Evolutionary conservation across 2,113 vertebrate genomes (phyloP), one percentile per base, ranked within the genome.

Genomic region (Sinocyclocheilus rhinocerous): DNA sequence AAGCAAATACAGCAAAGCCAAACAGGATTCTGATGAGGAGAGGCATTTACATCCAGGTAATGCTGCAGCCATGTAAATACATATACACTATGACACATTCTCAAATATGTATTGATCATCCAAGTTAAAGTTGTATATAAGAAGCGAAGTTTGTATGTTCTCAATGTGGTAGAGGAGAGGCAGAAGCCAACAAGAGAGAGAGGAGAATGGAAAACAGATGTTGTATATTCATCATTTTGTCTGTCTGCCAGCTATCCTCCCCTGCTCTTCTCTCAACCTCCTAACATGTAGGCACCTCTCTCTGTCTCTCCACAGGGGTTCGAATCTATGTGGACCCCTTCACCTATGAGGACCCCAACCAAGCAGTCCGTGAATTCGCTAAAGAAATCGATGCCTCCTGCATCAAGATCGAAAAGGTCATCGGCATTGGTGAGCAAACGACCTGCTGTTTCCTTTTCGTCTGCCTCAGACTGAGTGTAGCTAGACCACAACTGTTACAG

Each of bases 371-470:
- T 0, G 95, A 95, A 89, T 95, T 95, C 76, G 94, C 95, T 89
- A 95, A 95, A 89, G 95, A 95, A 90, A 99, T 99, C 0, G 97
- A 99, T 85, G 97, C 97, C 22, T 98, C 96, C 89, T 97, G 96
- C 89, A 99, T 99, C 93, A 98, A 99, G 94, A 99, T 99, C 61
- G 98, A 99, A 95, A 98, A 97, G 94, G 98, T 99, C 92, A 98
- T 99, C 93, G 98, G 98, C 94, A 98, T 99, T 89, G 98, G 98
- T 99, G 93, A 96, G 97, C 48, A 76, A 73, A 87, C 8, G 36
- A 73, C 87, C 76, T n/a, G 79, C 86, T 85, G 88, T 39, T 76
- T 61, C 22, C 42, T 55, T 87, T 89, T 65, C 96, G 94, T 11
- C 65, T 39, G 59, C 48, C 39, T 85, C 78, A 78, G 76, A 29